phyloP scores from a whole-genome alignment of 2,888 invertebrate species.

The Volucella zonaria region DNA sequence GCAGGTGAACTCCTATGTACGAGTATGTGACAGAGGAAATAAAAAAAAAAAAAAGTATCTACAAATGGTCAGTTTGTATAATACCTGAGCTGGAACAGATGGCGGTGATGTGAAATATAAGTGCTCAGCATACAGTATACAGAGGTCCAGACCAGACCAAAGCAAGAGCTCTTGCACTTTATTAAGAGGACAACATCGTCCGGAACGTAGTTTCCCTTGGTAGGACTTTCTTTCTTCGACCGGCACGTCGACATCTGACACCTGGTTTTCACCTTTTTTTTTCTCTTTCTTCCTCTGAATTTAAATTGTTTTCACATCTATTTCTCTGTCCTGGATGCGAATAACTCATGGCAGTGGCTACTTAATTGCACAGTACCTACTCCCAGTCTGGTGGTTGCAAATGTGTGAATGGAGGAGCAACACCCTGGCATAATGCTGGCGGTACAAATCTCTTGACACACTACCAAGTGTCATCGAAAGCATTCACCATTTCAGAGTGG shows the following conservation, averaged over 20 bases:
- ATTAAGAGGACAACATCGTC: conserved; percentile 35
- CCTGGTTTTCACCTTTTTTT: conserved; percentile 23
- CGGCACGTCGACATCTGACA: conserved; percentile 53
- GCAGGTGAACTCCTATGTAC: conserved; percentile 36
- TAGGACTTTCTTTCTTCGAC: conserved; percentile 39
- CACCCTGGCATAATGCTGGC: not conserved
- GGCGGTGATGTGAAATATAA: conserved; percentile 56
- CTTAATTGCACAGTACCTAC: conserved; percentile 40
- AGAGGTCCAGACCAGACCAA: not conserved
- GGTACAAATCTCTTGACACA: conserved; percentile 64
- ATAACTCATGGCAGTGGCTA: conserved; percentile 44
- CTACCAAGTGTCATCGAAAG: conserved; percentile 63
- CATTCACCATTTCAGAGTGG: conserved; percentile 38
- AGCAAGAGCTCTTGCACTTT: conserved; percentile 47
- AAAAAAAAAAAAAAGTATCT: conserved; percentile 21
- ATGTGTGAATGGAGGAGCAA: conserved; percentile 27
- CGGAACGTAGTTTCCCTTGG: conserved; percentile 14
- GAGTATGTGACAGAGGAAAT: not conserved
- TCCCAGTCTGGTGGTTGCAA: conserved; percentile 16
- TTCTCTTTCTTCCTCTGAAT: conserved; percentile 31
- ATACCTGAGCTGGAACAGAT: conserved; percentile 30
- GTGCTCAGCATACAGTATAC: conserved; percentile 18
- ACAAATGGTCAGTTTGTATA: conserved; percentile 51
- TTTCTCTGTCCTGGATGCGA: conserved; percentile 23
- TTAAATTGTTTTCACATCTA: conserved; percentile 62